Base-by-base conservation (phyloP, 2,888 invertebrate genomes). In the Tetanocera ferruginea region DNA sequence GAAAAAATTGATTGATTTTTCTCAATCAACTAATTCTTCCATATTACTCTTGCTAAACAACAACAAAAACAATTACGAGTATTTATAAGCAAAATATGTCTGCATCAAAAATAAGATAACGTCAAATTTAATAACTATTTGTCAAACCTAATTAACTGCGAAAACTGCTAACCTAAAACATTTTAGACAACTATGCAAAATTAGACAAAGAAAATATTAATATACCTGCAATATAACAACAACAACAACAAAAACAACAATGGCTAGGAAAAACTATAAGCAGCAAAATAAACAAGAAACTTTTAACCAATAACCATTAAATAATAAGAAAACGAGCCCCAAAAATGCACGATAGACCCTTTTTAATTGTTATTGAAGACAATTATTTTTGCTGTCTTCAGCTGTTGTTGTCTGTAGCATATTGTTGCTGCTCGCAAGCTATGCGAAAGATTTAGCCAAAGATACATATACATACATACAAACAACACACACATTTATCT, bases 341-440 rank as follows among this genome's bases (percentile, higher is more conserved):
- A 43, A 9, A 64, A 28, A 52, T 23, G 28, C 51, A 49, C 52
- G 28, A 52, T 55, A 31, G 31, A 66, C 31, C 66, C 52, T 60
- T 71, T 64, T 64, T 71, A 72, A 72, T 77, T 77, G 72, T 72
- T 72, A 72, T 77, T 70, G 67, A 66, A 77, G 72, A 71, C 72
- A 77, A 77, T 72, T 77, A 73, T 60, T 73, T 60, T 73, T 19
- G n/a, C 28, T 62, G 43, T 34, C 34, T 34, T 72, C 52, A 31
- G 55, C 51, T 70, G 57, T 72, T 72, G 72, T 55, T 71, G 34
- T 23, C 57, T 23, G 25, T 1, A 25, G 57, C 28, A 60, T 71
- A 8, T 62, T 62, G 62, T 62, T 60, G 72, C 28, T 73, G 57
- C 23, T 37, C 25, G 5, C 28, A 28, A 9, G 19, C 9, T 60